Evolutionary conservation across 1,140 invertebrate species (phyloP), one percentile per base, ranked within the genome.

Genomic region (Nomia melanderi): DNA sequence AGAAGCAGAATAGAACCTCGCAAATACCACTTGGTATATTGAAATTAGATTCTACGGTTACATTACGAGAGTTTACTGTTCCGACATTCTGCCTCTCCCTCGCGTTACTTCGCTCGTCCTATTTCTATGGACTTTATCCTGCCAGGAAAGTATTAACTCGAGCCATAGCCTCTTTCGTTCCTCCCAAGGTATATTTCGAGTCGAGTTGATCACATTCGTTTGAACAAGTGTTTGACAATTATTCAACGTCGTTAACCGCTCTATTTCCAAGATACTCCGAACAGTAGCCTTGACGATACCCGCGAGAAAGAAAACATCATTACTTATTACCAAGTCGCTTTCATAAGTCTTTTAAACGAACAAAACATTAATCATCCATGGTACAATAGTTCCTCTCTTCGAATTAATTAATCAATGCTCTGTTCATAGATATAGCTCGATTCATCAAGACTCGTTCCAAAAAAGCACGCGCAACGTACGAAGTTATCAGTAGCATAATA

Each of bases 41-140:
- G 72, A 75, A 75, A 75, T 75, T 75, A 67, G 53, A 75, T 75
- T 75, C 63, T 36, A 36, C 63, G 8, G 63, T 41, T 41, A 17
- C 72, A 63, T 44, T 53, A 27, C 63, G 53, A 44, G 56, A 57
- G 53, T 75, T 67, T 75, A 75, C 66, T 57, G 53, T 77, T 77
- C 44, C 65, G 60, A 60, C 54, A 41, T 17, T 57, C 36, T 59
- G 44, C 29, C 56, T 77, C 59, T 76, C 41, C 65, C 36, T 60
- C 20, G 62, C n/a, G 27, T 66, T n/a, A 1, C n/a, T 20, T 74
- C 41, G 14, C 54, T 41, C 60, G 5, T 23, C 27, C 36, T 41
- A 20, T 67, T 75, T 75, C 72, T 41, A 65, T 57, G 39, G 63
- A 67, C 36, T 66, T 57, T 67, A 56, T 67, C 72, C 57, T 17